Conservation (phyloP, 2,888 invertebrate genomes). For the Agrotis clavis region DNA sequence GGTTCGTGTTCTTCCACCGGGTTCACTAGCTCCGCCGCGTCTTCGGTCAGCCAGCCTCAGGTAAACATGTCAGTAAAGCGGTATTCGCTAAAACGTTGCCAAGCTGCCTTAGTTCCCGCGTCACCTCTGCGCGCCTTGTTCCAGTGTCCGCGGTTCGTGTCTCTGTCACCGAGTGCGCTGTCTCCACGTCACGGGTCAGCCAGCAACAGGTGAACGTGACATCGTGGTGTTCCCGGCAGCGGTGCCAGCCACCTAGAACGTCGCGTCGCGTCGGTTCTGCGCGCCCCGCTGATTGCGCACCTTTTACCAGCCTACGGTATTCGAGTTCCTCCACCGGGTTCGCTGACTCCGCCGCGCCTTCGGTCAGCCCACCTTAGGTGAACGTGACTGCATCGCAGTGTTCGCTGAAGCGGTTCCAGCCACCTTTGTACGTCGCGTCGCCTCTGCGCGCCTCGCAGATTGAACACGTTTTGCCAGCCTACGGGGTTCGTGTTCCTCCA, state of each 20-base stretch:
- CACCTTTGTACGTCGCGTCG: background rate
- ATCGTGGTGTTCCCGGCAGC: background rate
- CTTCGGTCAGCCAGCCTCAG: background rate
- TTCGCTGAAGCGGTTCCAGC: background rate
- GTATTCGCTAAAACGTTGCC: background rate
- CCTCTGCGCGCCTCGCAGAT: background rate
- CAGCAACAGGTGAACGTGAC: slow-evolving; percentile 6
- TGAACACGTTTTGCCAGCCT: background rate
- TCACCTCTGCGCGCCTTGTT: background rate
- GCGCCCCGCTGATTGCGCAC: background rate
- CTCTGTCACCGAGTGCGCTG: background rate
- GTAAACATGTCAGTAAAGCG: background rate
- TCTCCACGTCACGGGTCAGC: slow-evolving; percentile 6
- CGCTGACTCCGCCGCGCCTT: background rate
- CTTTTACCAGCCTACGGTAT: background rate
- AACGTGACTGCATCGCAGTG: background rate
- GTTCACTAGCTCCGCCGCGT: slow-evolving; percentile 1
- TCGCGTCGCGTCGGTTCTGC: too few species aligned
- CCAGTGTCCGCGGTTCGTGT: background rate
- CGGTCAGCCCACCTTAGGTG: background rate
- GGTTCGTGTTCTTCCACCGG: background rate
- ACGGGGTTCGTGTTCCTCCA: background rate
- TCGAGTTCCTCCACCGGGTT: background rate
- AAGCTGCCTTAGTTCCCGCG: background rate
- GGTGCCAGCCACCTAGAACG: background rate